Evolutionary conservation across 2,113 vertebrate genomes (phyloP), one percentile per base, ranked within the genome.

Genomic region (Nematolebias whitei): DNA sequence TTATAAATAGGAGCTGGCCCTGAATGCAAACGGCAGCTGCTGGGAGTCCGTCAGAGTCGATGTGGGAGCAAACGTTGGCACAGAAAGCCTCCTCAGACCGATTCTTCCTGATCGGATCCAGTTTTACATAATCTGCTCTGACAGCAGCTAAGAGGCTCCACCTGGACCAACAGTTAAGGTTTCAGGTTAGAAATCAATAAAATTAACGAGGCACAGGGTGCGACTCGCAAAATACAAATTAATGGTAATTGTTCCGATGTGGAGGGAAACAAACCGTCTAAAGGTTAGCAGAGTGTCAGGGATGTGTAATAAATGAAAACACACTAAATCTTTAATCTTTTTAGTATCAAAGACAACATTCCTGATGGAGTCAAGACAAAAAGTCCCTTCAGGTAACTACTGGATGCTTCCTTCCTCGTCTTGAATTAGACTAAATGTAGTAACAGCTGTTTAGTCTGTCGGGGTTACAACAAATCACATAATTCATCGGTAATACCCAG

Each of bases 1-100:
- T 60, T 82, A 85, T 71, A 79, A 71, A 80, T 79, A 87, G 81
- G 70, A 23, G 10, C 23, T 67, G 66, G 54, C 63, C 45, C 63
- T 12, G 15, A 12, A 39, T 41, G 9, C 5, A 66, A 32, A 11
- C 35, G 69, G 82, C 92, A 90, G 92, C 91, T 93, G 92, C 73
- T 78, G 71, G 67, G 66, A 67, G 78, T 89, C 85, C 51, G 67
- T 92, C 87, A 89, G 29, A 54, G 52, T 64, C 61, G 71, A 82
- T 70, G 79, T 8, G 5, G 15, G 38, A 7, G 7, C 15, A 7
- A 10, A 10, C 1, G 5, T 35, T 75, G 64, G 75, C 68, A 75
- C 76, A 84, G 65, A 35, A 41, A 70, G 80, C 40, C 63, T 85
- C 72, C 16, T 18, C 44, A n/a, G 18, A 18, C 5, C 19, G 16